These are phyloP conservation scores for Spodoptera littoralis DNA, from an alignment of 2,888 invertebrate species.

Conservation along the genomic window DNA sequence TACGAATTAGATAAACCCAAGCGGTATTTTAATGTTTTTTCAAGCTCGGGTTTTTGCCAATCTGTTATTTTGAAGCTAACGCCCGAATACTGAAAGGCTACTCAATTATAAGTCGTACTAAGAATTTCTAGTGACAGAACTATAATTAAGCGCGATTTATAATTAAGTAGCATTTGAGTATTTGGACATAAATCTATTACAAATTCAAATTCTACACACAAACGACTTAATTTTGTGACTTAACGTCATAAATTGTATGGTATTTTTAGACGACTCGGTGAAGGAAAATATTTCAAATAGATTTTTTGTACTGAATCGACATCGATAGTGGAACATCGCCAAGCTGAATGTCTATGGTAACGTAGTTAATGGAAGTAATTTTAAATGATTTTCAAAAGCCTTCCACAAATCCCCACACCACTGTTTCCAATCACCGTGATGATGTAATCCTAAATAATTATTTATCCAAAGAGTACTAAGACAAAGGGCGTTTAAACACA, in stretches of 20 bases:
- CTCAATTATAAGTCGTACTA: too few relatives aligned
- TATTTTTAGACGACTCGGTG: conserved; percentile 7
- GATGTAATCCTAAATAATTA: not conserved
- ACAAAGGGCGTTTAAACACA: too few relatives aligned
- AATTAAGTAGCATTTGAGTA: too few relatives aligned
- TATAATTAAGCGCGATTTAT: too few relatives aligned
- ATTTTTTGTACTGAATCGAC: too few relatives aligned
- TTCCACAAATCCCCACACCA: not conserved
- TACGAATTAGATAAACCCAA: conserved; percentile 21
- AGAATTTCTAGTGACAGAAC: too few relatives aligned
- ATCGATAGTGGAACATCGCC: too few relatives aligned
- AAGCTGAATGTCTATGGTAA: too few relatives aligned
- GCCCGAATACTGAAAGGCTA: too few relatives aligned
- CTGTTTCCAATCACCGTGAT: conserved; percentile 21
- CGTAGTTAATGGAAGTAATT: too few relatives aligned
- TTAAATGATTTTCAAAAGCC: conserved; percentile 1
- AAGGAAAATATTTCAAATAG: conserved; percentile 37
- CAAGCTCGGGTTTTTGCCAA: conserved; percentile 35
- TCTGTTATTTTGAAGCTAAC: conserved; percentile 38
- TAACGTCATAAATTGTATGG: too few relatives aligned
- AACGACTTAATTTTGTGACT: not conserved
- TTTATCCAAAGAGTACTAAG: too few relatives aligned
- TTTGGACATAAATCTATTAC: conserved; percentile 5
- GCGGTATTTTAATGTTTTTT: conserved; percentile 16
- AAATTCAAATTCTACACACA: conserved; percentile 25